Conservation (phyloP, 2,113 vertebrate species). For the Alectura lathami region DNA sequence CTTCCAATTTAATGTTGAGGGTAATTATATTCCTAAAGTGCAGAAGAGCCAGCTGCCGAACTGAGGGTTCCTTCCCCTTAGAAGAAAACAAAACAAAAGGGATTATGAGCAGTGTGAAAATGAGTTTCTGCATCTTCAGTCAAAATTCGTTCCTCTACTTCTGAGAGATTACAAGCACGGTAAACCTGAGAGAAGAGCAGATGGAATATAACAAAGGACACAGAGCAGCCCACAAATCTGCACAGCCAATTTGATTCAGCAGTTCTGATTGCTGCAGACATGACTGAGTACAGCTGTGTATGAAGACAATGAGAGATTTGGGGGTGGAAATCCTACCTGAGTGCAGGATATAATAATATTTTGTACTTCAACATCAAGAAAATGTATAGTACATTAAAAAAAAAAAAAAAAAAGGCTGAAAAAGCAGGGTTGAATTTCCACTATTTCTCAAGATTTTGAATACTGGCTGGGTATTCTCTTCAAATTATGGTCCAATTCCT, state of each 20-base stretch:
- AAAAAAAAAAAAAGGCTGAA: not conserved
- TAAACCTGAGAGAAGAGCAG: not conserved
- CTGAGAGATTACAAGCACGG: not conserved
- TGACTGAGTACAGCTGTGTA: not conserved
- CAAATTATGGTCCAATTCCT: not conserved
- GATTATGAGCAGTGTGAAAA: not conserved
- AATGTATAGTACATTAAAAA: not conserved
- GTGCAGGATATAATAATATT: not conserved
- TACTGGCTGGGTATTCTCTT: not conserved
- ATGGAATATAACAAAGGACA: not conserved
- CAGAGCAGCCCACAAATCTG: not conserved
- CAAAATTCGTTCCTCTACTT: not conserved
- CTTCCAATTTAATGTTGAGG: constrained; percentile 91
- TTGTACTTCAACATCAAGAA: not conserved
- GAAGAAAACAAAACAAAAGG: not conserved
- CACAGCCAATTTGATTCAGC: not conserved
- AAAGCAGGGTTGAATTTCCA: not conserved
- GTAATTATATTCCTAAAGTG: constrained; percentile 93
- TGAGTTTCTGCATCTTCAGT: not conserved
- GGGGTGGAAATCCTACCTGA: not conserved
- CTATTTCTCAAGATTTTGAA: not conserved
- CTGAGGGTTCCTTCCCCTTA: constrained; percentile 85
- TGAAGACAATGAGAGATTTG: not conserved
- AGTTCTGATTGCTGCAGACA: not conserved
- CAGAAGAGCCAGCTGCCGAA: constrained; percentile 90